Base-by-base conservation (phyloP, 2,888 invertebrate genomes). In the Panzeria rudis region DNA sequence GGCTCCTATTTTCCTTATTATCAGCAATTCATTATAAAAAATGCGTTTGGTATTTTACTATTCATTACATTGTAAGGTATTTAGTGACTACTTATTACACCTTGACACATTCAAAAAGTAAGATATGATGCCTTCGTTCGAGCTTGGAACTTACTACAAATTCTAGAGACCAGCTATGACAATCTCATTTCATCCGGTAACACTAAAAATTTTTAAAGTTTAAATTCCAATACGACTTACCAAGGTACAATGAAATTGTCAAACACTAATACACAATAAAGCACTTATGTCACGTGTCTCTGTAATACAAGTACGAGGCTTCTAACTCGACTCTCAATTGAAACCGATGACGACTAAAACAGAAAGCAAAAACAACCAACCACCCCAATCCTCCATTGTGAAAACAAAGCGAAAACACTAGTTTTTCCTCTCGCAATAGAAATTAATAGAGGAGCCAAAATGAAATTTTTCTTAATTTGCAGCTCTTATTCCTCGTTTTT, bases 221-320 rank as follows among this genome's bases (percentile, higher is more conserved):
- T 68, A 85, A 85, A 85, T 85, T 85, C 85, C 85, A 82, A 79
- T 82, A 82, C 85, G 85, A 78, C 20, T 71, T 41, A 56, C 32
- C 32, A 41, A 68, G 38, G 44, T 75, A 64, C 5, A 69, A 29
- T 44, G 29, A 73, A 86, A 76, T 79, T 83, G 83, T 44, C 61
- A 61, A 83, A 75, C 66, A 61, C 44, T 44, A 66, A 41, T 38
- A 71, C 78, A 79, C 68, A 61, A 13, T 20, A 62, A 77, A 81
- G 75, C 47, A 66, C 78, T 71, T 52, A 64, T 85, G 85, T 85
- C 85, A 85, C 85, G 82, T 85, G 85, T 47, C 78, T 82, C 82
- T 71, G 59, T 69, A 83, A 80, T 72, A 41, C 54, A 66, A 75
- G 41, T 50, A 71, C 61, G 47, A 80, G 20, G 69, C 80, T 76